These are phyloP conservation scores for Amyelois transitella DNA, from an alignment of 1,140 invertebrate species.

Conservation along the genomic window DNA sequence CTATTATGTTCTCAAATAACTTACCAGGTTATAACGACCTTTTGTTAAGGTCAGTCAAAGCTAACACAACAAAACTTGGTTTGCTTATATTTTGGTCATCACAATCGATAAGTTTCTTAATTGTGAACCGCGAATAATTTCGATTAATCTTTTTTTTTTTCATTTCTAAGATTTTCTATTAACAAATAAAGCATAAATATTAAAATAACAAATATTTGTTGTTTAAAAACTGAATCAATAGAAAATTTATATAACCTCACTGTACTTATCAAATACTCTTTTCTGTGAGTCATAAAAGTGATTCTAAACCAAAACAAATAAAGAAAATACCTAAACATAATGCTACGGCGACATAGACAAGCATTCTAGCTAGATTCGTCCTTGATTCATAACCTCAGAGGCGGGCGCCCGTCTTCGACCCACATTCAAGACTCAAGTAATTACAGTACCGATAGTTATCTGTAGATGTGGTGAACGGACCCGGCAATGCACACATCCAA, in stretches of 20 bases:
- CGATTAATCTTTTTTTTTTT: too few species aligned
- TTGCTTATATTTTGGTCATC: background rate
- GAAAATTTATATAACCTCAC: too few species aligned
- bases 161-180: too few species aligned
- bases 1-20: background rate
- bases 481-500: background rate
- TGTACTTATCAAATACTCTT: too few species aligned
- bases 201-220: too few species aligned
- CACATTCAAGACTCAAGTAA: constrained; percentile 27
- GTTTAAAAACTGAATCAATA: too few species aligned
- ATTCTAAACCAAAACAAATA: too few species aligned
- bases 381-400: constrained; percentile 41
- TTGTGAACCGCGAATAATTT: too few species aligned
- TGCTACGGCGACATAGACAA: background rate
- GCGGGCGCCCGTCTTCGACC: constrained; percentile 32
- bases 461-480: constrained; percentile 9
- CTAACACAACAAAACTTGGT: background rate
- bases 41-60: background rate
- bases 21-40: background rate
- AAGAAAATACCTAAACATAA: background rate
- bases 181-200: too few species aligned
- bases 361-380: constrained; percentile 15
- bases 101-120: too few species aligned
- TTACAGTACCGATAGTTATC: constrained; percentile 13
- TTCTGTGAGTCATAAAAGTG: too few species aligned